phyloP scores from a whole-genome alignment of 2,113 vertebrate species.

The Phalacrocorax carbo region DNA sequence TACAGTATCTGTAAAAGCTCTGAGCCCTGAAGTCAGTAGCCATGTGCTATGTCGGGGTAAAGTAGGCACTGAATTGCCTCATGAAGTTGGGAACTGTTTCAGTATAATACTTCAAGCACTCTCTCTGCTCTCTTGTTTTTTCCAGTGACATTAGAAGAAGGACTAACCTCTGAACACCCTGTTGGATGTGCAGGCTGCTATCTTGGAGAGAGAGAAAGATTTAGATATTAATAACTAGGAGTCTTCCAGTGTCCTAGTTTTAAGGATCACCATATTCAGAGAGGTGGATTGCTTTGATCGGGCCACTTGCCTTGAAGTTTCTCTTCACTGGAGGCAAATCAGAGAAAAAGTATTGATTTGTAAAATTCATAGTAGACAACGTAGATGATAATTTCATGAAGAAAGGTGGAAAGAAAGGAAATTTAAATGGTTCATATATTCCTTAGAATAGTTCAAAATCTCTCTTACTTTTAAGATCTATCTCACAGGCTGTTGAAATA shows the following conservation, averaged over 20 bases:
- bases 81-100: background rate
- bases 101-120: background rate
- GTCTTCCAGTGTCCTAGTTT: slow-evolving; percentile 37
- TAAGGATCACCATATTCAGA: slow-evolving; percentile 20
- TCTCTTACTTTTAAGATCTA: background rate
- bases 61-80: background rate
- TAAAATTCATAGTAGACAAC: slow-evolving; percentile 29
- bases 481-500: background rate
- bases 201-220: background rate
- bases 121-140: background rate
- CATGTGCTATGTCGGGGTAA: background rate
- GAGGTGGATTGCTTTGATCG: slow-evolving; percentile 35
- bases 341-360: slow-evolving; percentile 36
- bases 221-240: slow-evolving; percentile 1
- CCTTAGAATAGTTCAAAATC: background rate
- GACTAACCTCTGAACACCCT: background rate
- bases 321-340: slow-evolving; percentile 33
- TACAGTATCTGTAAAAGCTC: background rate
- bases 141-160: background rate
- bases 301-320: slow-evolving; percentile 40
- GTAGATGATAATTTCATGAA: background rate
- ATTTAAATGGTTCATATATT: background rate
- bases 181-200: background rate
- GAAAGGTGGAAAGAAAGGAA: background rate
- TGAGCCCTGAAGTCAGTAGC: background rate